phyloP scores from a whole-genome alignment of 2,888 invertebrate species.

The Dynastes grantii region DNA sequence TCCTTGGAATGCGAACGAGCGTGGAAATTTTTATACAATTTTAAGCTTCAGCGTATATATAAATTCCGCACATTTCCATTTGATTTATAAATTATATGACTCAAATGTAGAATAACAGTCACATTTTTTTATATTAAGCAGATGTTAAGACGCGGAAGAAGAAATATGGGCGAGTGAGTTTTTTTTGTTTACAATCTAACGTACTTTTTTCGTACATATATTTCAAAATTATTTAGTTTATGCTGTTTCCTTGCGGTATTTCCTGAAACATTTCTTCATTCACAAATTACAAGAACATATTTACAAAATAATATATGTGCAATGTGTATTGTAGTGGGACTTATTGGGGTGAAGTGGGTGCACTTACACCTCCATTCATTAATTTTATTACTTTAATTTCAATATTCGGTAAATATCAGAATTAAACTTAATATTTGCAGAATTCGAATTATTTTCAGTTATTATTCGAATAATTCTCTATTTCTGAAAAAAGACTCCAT shows the following conservation, averaged over 20 bases:
- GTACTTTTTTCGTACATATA: neutral
- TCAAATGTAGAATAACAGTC: constrained; percentile 39
- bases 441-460: no score
- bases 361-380: no score
- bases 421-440: no score
- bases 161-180: neutral
- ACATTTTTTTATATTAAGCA: constrained; percentile 41
- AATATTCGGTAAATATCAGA: no score
- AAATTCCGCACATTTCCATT: constrained; percentile 37
- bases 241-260: neutral
- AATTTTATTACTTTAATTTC: no score
- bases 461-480: no score
- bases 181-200: neutral
- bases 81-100: constrained; percentile 46
- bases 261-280: no score
- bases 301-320: no score
- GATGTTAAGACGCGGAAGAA: constrained; percentile 19
- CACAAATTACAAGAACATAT: no score
- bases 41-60: constrained; percentile 36
- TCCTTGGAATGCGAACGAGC: constrained; percentile 27
- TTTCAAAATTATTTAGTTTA: neutral
- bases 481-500: no score
- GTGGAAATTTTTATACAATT: constrained; percentile 47
- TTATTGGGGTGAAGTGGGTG: no score
- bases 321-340: no score